Base-by-base conservation (phyloP, 2,797 vertebrate species). In the Peromyscus nudipes region DNA sequence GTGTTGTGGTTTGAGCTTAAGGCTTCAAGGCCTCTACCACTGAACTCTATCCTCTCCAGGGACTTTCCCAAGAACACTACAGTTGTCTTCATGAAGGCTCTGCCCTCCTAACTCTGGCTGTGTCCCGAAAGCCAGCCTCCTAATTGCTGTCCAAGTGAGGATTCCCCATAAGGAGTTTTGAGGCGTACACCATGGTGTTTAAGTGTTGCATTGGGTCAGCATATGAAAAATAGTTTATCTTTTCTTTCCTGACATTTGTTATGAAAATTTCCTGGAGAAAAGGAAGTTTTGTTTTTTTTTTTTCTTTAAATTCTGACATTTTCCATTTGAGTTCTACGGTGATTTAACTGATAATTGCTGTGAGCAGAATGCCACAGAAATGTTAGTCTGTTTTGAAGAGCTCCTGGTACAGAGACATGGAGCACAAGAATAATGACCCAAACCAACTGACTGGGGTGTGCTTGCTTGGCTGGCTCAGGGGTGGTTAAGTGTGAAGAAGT, bases 211-310 rank as follows among this genome's bases (percentile, higher is more conserved):
- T 69, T 93, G 9, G 13, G 9, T 76, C 87, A 69, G 34, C 6
- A 29, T 73, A 73, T 84, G 55, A 86, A 87, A 95, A 90, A 34
- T 49, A 19, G 55, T 52, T 89, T 64, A n/a, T 89, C 14, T 62
- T 77, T 14, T 14, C n/a, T 34, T 2, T 12, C 57, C 49, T 55
- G 71, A 12, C 2, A 49, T 75, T 79, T 65, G 71, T 87, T 92
- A n/a, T 31, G 49, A 76, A 94, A 93, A 65, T 29, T 93, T 87
- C 67, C 27, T 73, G 40, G 27, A 77, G 83, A 57, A 84, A 84
- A 92, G 79, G 92, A 77, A 73, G 25, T 73, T 85, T 65, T 16
- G 9, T 29, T 37, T 43, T 13, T 57, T 57, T 43, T 62, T 65
- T 92, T 85, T 86, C 55, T 67, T 17, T 21, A 46, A 62, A 65